Evolutionary conservation across 1,140 invertebrate species (phyloP), one percentile per base, ranked within the genome.

Genomic region (Pentalonia nigronervosa): DNA sequence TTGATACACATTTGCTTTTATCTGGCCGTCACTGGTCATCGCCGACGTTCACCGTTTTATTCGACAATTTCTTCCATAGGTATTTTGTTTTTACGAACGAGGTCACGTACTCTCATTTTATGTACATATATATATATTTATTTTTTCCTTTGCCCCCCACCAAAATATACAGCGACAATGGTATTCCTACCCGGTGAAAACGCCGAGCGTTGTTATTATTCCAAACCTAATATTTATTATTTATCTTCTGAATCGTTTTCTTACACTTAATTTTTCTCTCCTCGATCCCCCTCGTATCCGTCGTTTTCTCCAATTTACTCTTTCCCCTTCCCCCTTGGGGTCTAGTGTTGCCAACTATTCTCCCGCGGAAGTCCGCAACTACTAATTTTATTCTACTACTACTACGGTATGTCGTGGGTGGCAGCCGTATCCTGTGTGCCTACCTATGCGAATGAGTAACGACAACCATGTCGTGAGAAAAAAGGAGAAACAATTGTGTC

Each of bases 31-130:
- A 17, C 2, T 30, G 6, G 4, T 30, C 45, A 48, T n/a, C 14
- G 2, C 25, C 11, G 48, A 23, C 47, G 23, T 8, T n/a, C 14
- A n/a, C 4, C 30, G n/a, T 86, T 7, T 41, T 86, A 47, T 89
- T 89, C n/a, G 34, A 88, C 23, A 8, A 4, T 76, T 17, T 76
- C 17, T n/a, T 89, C 50, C 23, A 36, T 53, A 41, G 48, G 50
- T 60, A 90, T 90, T 90, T 47, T 45, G 53, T 45, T 90, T 67
- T 45, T 45, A 60, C 56, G 34, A 90, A 90, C 89, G 89, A 90
- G 89, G 89, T 90, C 89, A 90, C 34, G 25, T 90, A 90, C 89
- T 90, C 89, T 90, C 56, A 45, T 90, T 90, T 90, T 90, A 67
- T 60, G 17, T 34, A n/a, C 30, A 60, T 30, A 56, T 56, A 17